phyloP scores from a whole-genome alignment of 1,140 invertebrate species.

The Leguminivora glycinivorella region DNA sequence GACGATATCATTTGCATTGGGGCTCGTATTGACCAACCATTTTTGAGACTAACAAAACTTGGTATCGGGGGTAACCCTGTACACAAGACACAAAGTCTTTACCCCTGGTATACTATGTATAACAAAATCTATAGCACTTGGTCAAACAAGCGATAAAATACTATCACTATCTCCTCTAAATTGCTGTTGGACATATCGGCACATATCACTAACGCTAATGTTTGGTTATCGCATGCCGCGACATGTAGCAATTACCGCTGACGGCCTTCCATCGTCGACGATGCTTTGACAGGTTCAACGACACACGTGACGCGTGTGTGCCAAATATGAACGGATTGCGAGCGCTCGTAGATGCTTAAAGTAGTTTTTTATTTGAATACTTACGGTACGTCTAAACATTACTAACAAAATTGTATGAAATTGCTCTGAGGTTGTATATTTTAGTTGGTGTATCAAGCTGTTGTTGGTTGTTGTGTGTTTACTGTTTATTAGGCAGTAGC shows the following conservation, averaged over 20 bases:
- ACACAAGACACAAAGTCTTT: background rate
- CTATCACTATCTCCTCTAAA: constrained; percentile 8
- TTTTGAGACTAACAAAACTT: too few species aligned
- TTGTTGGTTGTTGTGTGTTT: too few species aligned
- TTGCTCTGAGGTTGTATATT: too few species aligned
- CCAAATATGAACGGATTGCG: constrained; percentile 38
- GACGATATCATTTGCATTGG: too few species aligned
- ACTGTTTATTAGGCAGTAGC: too few species aligned
- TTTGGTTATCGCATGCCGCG: constrained; percentile 38
- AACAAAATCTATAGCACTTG: background rate
- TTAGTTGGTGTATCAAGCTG: too few species aligned
- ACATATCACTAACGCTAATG: constrained; percentile 28
- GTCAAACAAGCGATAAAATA: background rate
- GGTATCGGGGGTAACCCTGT: background rate
- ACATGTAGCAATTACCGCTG: constrained; percentile 42
- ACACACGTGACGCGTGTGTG: constrained; percentile 39
- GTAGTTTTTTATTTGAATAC: background rate
- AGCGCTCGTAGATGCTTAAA: background rate
- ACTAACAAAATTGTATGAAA: too few species aligned
- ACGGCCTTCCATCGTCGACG: constrained; percentile 34
- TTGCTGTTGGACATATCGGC: constrained; percentile 10
- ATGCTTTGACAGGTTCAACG: constrained; percentile 47
- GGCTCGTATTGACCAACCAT: too few species aligned
- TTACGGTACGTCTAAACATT: background rate
- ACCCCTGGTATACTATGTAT: background rate